These are phyloP conservation scores for Argyra leucocephala DNA, from an alignment of 2,888 invertebrate genomes.

Conservation along the genomic window DNA sequence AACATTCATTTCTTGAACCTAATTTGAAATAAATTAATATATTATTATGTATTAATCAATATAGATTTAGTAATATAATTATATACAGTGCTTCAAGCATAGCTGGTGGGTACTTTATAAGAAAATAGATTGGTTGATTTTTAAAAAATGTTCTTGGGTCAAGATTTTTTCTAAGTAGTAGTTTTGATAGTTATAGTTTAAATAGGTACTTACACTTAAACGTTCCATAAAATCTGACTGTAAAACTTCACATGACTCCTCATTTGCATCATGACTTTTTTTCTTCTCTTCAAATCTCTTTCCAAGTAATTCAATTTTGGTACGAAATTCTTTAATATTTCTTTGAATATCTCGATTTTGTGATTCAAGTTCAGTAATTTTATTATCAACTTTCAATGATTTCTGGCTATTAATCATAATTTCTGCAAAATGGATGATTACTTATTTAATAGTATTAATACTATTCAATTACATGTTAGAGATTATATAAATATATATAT, in stretches of 20 bases:
- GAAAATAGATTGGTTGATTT: neutral
- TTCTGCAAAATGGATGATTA: too few species aligned
- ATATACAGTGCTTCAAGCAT: too few species aligned
- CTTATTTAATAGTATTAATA: too few species aligned
- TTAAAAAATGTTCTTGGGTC: too few species aligned
- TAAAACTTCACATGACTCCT: constrained; percentile 48
- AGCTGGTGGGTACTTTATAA: neutral
- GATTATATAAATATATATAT: too few species aligned
- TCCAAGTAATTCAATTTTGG: constrained; percentile 51
- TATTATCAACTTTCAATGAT: constrained; percentile 57
- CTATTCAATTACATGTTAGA: too few species aligned
- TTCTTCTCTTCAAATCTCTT: constrained; percentile 50
- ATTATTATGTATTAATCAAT: neutral
- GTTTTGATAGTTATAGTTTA: neutral
- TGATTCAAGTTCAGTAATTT: constrained; percentile 49
- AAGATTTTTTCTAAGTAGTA: neutral
- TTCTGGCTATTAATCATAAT: constrained; percentile 60
- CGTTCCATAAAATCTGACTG: constrained; percentile 47
- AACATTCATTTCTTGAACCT: constrained; percentile 61
- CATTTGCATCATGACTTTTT: constrained; percentile 47
- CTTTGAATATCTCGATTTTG: constrained; percentile 52
- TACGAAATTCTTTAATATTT: constrained; percentile 52
- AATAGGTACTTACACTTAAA: constrained; percentile 42
- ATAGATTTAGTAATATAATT: neutral
- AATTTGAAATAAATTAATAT: constrained; percentile 23